Evolutionary conservation across 2,888 invertebrate species (phyloP).

Genomic region (Heliconius hortense): DNA sequence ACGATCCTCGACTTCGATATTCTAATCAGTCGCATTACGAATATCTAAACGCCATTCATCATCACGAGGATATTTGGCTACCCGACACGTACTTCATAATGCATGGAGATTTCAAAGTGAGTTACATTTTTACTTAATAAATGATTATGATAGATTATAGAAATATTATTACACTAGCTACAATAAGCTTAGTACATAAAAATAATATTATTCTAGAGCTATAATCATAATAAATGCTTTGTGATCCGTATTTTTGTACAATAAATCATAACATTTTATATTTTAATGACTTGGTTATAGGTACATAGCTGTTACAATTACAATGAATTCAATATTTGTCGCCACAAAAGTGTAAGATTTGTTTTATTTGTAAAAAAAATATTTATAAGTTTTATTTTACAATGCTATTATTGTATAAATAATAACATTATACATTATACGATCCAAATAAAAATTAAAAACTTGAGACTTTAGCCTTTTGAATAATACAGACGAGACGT

Average conservation of each 20-base stretch:
- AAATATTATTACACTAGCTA: background rate
- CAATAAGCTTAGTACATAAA: background rate
- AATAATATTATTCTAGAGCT: background rate
- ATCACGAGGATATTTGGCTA: conserved; percentile 95
- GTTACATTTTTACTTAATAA: conserved; percentile 37
- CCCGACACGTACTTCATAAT: conserved; percentile 98
- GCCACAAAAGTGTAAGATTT: background rate
- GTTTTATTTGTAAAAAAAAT: background rate
- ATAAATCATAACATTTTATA: background rate
- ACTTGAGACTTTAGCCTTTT: background rate
- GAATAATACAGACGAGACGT: background rate
- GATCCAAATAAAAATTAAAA: background rate
- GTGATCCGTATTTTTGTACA: background rate
- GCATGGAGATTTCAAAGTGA: conserved; percentile 95
- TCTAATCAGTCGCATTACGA: conserved; percentile 94
- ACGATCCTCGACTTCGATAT: conserved; percentile 93
- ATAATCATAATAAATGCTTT: background rate
- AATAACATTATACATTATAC: background rate
- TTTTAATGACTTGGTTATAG: background rate
- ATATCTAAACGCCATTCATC: conserved; percentile 95
- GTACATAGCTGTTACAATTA: background rate
- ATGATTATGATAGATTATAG: background rate
- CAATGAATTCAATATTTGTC: background rate
- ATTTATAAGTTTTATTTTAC: background rate
- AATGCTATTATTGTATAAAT: background rate